A percentile compares a stretch with the other conserved stretches of the same genome.
These are phyloP conservation scores for Morus bassanus DNA, from an alignment of 2,797 vertebrate species.

Conservation along the genomic window DNA sequence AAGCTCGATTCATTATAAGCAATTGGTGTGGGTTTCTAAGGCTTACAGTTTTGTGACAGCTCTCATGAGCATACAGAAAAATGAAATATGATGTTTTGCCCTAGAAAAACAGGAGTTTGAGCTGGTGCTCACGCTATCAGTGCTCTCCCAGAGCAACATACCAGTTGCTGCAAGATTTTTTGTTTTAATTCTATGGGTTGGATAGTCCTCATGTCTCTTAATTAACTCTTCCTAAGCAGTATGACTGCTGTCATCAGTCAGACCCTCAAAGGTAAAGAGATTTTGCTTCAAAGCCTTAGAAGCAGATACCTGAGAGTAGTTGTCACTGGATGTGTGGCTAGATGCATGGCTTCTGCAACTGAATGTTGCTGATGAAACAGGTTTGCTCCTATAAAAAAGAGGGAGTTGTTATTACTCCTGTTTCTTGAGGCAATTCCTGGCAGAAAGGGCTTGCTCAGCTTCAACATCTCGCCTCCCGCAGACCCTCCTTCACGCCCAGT, in stretches of 20 bases:
- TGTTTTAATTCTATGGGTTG: neutral
- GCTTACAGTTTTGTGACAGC: constrained; percentile 1
- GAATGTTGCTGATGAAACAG: neutral
- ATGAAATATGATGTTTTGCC: neutral
- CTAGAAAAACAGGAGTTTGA: neutral
- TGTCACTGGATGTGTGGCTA: rapidly evolving
- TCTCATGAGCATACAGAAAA: neutral
- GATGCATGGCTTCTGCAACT: neutral
- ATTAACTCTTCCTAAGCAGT: neutral
- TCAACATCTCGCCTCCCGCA: neutral
- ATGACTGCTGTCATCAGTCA: neutral
- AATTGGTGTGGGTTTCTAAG: constrained; percentile 14
- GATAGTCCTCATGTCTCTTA: neutral
- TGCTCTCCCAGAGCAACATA: neutral
- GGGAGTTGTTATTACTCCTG: neutral
- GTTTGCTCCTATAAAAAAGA: neutral
- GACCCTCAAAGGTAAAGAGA: neutral
- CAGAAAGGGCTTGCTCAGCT: constrained; percentile 7
- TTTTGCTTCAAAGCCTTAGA: neutral
- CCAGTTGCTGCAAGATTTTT: neutral
- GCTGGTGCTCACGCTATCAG: neutral
- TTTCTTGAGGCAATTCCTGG: neutral
- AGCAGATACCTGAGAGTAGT: neutral
- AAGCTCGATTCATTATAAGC: constrained; percentile 39
- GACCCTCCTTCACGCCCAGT: rapidly evolving